Evolutionary conservation across 2,113 vertebrate species (phyloP).

Genomic region (Pseudopipra pipra): DNA sequence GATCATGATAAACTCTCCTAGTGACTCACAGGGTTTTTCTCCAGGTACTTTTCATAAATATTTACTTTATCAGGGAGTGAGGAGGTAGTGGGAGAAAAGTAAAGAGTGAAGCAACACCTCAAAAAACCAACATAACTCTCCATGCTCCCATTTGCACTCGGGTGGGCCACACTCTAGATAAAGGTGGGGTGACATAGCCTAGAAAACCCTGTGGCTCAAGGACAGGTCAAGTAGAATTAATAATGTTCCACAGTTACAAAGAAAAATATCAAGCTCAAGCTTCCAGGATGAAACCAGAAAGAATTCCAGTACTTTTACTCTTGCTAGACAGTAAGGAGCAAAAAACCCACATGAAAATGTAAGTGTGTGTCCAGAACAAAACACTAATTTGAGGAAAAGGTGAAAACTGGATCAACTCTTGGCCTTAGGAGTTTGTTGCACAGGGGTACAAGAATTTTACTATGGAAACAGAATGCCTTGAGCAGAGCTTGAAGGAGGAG

Average conservation of each 20-base stretch:
- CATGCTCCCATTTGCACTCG: background rate
- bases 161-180: background rate
- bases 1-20: background rate
- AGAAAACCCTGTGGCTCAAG: background rate
- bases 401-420: background rate
- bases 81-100: background rate
- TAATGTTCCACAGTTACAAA: background rate
- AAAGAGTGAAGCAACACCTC: background rate
- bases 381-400: background rate
- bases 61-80: background rate
- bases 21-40: background rate
- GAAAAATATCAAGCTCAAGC: background rate
- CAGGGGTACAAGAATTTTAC: background rate
- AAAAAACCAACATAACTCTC: background rate
- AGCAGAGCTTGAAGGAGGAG: background rate
- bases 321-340: background rate
- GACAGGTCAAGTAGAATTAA: background rate
- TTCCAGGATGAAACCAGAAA: background rate
- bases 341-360: background rate
- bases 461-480: background rate
- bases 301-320: background rate
- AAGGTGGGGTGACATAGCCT: background rate
- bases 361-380: background rate
- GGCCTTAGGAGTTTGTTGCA: background rate
- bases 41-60: background rate